Evolutionary conservation across 2,888 invertebrate species (phyloP).

Genomic region (Lordiphosa andalusiaca): DNA sequence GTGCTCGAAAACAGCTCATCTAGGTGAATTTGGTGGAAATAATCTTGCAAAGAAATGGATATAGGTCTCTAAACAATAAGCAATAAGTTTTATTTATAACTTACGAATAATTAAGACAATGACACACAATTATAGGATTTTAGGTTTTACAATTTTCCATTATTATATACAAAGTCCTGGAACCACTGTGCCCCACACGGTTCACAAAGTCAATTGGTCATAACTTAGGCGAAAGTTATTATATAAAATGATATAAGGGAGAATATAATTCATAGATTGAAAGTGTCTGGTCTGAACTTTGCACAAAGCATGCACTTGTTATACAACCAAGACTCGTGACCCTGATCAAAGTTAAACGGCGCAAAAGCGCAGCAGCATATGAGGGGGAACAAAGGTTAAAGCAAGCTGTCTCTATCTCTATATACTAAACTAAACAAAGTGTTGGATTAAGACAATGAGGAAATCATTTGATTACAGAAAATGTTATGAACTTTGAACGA

Average conservation of each 20-base stretch:
- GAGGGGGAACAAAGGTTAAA: slow-evolving; percentile 22
- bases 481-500: slow-evolving; percentile 28
- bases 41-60: too few relatives aligned
- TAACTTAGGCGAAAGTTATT: slow-evolving; percentile 27
- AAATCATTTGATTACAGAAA: slow-evolving; percentile 50
- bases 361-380: slow-evolving; percentile 8
- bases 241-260: slow-evolving; percentile 3
- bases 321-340: slow-evolving; percentile 21
- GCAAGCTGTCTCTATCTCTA: slow-evolving; percentile 7
- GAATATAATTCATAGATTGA: slow-evolving; percentile 2
- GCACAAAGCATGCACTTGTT: slow-evolving; percentile 1
- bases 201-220: slow-evolving; percentile 13
- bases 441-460: slow-evolving; percentile 57
- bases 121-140: too few relatives aligned
- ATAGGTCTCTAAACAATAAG: too few relatives aligned
- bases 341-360: slow-evolving; percentile 49
- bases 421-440: slow-evolving; percentile 15
- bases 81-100: too few relatives aligned
- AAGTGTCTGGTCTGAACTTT: slow-evolving; percentile 20
- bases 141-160: too few relatives aligned
- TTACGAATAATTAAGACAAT: too few relatives aligned
- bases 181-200: slow-evolving; percentile 17
- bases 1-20: too few relatives aligned
- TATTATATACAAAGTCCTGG: too few relatives aligned
- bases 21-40: too few relatives aligned